Conservation (phyloP, 2,113 vertebrate genomes). For the Cromileptes altivelis region DNA sequence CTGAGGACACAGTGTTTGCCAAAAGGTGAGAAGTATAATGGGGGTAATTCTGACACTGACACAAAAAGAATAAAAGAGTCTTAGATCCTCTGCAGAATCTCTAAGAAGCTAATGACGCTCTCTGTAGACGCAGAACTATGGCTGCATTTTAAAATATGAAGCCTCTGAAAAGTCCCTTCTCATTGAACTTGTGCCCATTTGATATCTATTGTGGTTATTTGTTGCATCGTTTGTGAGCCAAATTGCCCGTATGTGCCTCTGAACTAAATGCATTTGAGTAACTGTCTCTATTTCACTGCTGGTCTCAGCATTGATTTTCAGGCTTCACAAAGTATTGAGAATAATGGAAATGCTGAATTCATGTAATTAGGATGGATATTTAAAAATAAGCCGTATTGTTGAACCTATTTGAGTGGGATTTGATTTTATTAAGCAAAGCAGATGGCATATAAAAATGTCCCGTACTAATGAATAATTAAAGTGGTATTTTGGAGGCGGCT, state of each 20-base stretch:
- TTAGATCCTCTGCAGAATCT: slow-evolving; percentile 19
- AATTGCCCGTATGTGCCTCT: slow-evolving; percentile 25
- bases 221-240: slow-evolving; percentile 19
- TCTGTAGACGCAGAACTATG: neutral
- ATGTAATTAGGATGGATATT: slow-evolving; percentile 2
- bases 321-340: neutral
- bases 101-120: slow-evolving; percentile 37
- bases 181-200: slow-evolving; percentile 4
- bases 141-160: neutral
- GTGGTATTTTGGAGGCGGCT: slow-evolving; percentile 1
- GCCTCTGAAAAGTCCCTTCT: slow-evolving; percentile 4
- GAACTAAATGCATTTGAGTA: slow-evolving; percentile 17
- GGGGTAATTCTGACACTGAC: slow-evolving; percentile 17
- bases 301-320: slow-evolving; percentile 12
- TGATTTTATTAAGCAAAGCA: neutral
- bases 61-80: slow-evolving; percentile 9
- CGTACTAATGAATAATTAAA: neutral
- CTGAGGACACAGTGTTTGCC: slow-evolving; percentile 23
- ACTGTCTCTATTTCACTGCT: neutral
- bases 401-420: slow-evolving; percentile 8
- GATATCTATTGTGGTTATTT: slow-evolving; percentile 6
- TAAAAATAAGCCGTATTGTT: neutral
- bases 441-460: neutral
- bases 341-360: neutral
- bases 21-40: slow-evolving; percentile 22